These are phyloP conservation scores for Oscheius sp. DNA, from an alignment of 2,888 invertebrate genomes.

Conservation along the genomic window DNA sequence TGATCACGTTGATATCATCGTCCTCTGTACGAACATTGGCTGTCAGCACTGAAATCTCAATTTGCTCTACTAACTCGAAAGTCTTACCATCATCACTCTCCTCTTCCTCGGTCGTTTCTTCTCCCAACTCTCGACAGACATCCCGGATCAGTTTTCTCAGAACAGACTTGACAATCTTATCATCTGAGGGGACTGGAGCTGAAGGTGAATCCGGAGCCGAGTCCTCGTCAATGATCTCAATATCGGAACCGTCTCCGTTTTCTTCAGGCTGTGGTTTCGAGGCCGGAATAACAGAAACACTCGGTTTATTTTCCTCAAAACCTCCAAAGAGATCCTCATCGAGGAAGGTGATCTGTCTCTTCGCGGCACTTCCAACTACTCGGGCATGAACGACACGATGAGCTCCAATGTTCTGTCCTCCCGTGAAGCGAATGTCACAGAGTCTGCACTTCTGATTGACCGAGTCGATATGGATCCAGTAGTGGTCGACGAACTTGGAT, in stretches of 20 bases:
- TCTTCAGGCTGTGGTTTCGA: no score
- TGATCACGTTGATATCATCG: slow-evolving; percentile 9
- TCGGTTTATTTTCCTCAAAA: neutral
- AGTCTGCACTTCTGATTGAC: neutral
- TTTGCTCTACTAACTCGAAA: neutral
- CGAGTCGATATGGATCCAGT: slow-evolving; percentile 22
- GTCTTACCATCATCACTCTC: slow-evolving; percentile 7
- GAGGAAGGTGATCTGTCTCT: slow-evolving; percentile 1
- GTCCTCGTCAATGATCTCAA: no score
- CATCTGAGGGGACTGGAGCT: neutral
- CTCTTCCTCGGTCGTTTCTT: neutral
- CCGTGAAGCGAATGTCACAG: neutral
- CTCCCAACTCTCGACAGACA: slow-evolving; percentile 9
- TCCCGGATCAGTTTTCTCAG: neutral
- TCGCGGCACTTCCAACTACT: neutral
- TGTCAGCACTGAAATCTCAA: neutral
- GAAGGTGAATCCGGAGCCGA: neutral
- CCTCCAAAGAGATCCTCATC: slow-evolving; percentile 12
- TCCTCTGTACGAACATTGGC: slow-evolving; percentile 28
- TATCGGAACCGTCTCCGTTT: no score
- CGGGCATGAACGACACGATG: slow-evolving; percentile 1
- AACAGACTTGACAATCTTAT: neutral
- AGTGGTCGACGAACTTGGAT: slow-evolving; percentile 2
- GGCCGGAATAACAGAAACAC: no score
- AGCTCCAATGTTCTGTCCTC: neutral